Conservation (phyloP, 2,113 vertebrate genomes). For the Steatornis caripensis region DNA sequence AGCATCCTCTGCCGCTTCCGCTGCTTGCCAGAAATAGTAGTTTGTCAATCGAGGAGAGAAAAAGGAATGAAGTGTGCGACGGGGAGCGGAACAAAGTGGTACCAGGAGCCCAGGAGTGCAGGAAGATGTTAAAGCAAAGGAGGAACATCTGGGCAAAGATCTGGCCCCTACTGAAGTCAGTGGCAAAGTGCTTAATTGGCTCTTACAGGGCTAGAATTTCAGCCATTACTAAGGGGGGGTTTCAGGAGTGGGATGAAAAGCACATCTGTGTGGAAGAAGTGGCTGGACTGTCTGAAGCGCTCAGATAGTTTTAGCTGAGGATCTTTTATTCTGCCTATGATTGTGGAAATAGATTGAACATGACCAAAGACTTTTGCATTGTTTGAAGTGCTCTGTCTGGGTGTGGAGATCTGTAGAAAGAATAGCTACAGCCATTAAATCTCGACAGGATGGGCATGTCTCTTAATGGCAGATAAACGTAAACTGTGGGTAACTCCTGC, state of each 20-base stretch:
- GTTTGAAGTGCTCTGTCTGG: not conserved
- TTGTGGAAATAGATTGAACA: not conserved
- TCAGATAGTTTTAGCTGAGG: not conserved
- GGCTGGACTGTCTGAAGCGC: not conserved
- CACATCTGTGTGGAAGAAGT: not conserved
- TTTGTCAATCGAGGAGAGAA: not conserved
- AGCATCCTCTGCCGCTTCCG: conserved; percentile 8
- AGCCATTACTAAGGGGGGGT: not conserved
- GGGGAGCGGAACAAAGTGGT: not conserved
- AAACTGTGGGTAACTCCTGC: not conserved
- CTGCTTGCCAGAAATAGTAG: conserved; percentile 25
- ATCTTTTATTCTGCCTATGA: not conserved
- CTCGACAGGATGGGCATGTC: not conserved
- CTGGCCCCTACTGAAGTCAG: not conserved
- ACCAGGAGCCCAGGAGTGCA: not conserved
- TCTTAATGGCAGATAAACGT: not conserved
- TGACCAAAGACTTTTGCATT: not conserved
- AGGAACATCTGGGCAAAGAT: conserved; percentile 19
- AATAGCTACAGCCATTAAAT: not conserved
- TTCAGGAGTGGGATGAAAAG: not conserved
- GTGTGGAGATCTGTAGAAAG: not conserved
- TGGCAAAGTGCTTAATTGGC: not conserved
- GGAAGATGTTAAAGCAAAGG: conserved; percentile 19
- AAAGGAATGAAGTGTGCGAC: not conserved
- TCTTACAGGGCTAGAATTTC: not conserved